Conservation (phyloP, 37 sponge, comb jelly and placozoan species). For the Bolinopsis microptera region DNA sequence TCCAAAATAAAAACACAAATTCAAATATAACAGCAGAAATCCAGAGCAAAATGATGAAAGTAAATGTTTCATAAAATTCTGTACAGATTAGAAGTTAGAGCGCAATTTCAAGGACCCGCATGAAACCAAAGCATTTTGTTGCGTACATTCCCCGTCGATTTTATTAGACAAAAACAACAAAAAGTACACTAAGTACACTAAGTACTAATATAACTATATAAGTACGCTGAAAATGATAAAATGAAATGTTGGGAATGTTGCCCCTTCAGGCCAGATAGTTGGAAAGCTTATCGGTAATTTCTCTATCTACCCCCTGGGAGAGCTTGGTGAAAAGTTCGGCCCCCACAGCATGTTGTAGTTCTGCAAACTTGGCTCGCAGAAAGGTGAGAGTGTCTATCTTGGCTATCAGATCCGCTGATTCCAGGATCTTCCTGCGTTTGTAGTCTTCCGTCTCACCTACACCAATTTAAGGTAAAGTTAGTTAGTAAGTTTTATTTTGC, state of each 20-base stretch:
- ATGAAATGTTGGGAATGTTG: not conserved
- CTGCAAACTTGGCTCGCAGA: slow-evolving; percentile 16
- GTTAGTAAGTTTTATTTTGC: too few species aligned
- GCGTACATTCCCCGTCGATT: not conserved
- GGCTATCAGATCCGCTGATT: not conserved
- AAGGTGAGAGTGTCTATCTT: slow-evolving; percentile 34
- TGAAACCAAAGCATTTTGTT: not conserved
- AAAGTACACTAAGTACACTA: not conserved
- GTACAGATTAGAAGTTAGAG: not conserved
- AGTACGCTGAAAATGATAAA: not conserved
- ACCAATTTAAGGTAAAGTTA: too few species aligned
- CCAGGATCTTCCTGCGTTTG: not conserved
- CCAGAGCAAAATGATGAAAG: not conserved
- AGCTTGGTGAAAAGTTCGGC: slow-evolving; percentile 27
- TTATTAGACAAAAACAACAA: not conserved
- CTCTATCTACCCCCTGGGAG: not conserved
- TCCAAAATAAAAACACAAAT: not conserved
- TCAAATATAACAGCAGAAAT: not conserved
- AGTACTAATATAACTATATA: too few species aligned
- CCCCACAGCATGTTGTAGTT: slow-evolving; percentile 4
- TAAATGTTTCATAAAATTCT: not conserved
- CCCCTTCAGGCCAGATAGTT: not conserved
- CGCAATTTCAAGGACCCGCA: not conserved
- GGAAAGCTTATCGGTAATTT: slow-evolving; percentile 2
- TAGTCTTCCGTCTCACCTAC: slow-evolving; percentile 46